Percentiles rank a stretch among this genome's conserved stretches.
These are phyloP conservation scores for Pseudococcus jackbeardsleyi DNA, from an alignment of 2,888 invertebrate species.

Conservation along the genomic window DNA sequence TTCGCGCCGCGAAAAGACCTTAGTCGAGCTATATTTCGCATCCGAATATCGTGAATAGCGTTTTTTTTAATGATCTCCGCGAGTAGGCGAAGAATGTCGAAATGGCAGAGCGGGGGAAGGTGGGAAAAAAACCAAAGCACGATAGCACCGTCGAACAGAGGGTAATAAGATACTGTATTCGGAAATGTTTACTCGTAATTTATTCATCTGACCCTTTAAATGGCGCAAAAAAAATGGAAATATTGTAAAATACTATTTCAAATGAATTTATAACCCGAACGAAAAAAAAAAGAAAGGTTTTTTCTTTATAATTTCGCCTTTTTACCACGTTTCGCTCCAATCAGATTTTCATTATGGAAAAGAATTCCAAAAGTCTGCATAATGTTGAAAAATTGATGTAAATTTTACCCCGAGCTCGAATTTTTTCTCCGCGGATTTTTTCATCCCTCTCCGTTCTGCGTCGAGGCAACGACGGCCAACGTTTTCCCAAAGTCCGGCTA, in stretches of 20 bases:
- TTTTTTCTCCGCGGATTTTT: not conserved
- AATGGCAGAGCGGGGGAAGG: not conserved
- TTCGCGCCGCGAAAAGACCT: not conserved
- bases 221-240: conserved; percentile 54
- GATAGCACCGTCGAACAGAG: conserved; percentile 3
- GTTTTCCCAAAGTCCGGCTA: not conserved
- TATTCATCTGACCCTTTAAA: conserved; percentile 57
- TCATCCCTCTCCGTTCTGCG: not conserved
- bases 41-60: conserved; percentile 50
- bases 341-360: conserved; percentile 56
- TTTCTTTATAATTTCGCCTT: conserved; percentile 48
- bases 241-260: conserved; percentile 54
- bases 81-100: conserved; percentile 14
- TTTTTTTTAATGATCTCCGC: conserved; percentile 46
- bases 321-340: conserved; percentile 49
- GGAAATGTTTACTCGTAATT: conserved; percentile 57
- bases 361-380: conserved; percentile 51
- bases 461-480: not conserved
- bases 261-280: conserved; percentile 46
- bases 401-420: not conserved
- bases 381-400: conserved; percentile 56
- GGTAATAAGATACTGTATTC: conserved; percentile 55
- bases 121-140: not conserved
- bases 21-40: conserved; percentile 28
- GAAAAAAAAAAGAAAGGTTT: conserved; percentile 9